Conservation (phyloP, 2,797 vertebrate species). For the Tolypeutes matacus region DNA sequence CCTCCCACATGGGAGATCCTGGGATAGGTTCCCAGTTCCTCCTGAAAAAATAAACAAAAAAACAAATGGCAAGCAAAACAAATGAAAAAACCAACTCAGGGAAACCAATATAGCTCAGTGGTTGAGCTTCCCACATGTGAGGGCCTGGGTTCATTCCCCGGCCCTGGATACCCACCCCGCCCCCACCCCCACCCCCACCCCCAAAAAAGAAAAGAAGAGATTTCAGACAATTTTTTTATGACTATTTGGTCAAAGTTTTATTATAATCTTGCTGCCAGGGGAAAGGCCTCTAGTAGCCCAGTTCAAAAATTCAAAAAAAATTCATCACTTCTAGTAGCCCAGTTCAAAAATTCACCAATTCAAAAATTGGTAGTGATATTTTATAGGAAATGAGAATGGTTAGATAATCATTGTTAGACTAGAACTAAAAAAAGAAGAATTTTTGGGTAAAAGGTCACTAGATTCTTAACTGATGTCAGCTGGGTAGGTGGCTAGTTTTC, state of each 20-base stretch:
- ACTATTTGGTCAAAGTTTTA: neutral
- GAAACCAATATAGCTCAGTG: too few relatives aligned
- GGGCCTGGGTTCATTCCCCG: too few relatives aligned
- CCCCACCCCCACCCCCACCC: too few relatives aligned
- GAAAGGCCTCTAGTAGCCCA: neutral
- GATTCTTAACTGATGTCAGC: neutral
- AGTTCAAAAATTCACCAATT: too few relatives aligned
- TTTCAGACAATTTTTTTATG: neutral
- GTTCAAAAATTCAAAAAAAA: neutral
- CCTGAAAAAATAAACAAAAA: too few relatives aligned
- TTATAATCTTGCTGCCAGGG: neutral
- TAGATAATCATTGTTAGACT: conserved; percentile 1
- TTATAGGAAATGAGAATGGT: neutral
- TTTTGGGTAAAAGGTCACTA: neutral
- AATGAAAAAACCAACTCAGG: too few relatives aligned
- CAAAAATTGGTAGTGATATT: neutral
- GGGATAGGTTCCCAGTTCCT: too few relatives aligned
- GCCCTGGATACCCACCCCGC: too few relatives aligned
- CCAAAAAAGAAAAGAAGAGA: neutral
- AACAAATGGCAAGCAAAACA: too few relatives aligned
- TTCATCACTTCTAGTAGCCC: too few relatives aligned
- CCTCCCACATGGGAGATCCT: too few relatives aligned
- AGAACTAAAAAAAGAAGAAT: neutral
- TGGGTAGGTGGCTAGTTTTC: neutral
- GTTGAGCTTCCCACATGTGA: too few relatives aligned